Evolutionary conservation across 2,797 vertebrate species (phyloP).

Genomic region (Enteromius treurensis): DNA sequence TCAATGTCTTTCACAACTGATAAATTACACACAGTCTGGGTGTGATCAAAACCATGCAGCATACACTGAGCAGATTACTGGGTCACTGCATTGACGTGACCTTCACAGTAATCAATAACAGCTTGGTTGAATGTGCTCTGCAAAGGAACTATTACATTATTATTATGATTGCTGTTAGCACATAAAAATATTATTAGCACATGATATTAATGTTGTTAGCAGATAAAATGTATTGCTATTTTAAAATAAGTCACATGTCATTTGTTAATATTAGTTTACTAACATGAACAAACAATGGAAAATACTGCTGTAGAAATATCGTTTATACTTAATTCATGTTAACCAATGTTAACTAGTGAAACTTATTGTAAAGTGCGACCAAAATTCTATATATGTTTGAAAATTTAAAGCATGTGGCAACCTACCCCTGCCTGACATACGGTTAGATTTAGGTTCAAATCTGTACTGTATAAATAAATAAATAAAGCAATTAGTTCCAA

Average conservation of each 20-base stretch:
- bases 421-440: neutral
- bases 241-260: no score
- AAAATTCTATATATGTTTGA: neutral
- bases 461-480: neutral
- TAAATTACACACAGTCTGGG: conserved; percentile 1
- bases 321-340: no score
- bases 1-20: conserved; percentile 24
- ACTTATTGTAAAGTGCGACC: no score
- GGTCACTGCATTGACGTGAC: conserved; percentile 16
- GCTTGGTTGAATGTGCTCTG: neutral
- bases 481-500: neutral
- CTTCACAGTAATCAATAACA: conserved; percentile 23
- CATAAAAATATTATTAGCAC: neutral
- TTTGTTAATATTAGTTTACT: no score
- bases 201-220: neutral
- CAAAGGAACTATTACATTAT: neutral
- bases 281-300: no score
- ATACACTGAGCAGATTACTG: conserved; percentile 1
- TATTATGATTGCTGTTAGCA: neutral
- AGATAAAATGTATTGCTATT: neutral
- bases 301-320: no score
- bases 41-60: conserved; percentile 19
- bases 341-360: no score
- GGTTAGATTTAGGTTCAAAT: neutral
- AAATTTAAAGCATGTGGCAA: neutral